Evolutionary conservation across 1,140 invertebrate species (phyloP).

Genomic region (Pinna nobilis): DNA sequence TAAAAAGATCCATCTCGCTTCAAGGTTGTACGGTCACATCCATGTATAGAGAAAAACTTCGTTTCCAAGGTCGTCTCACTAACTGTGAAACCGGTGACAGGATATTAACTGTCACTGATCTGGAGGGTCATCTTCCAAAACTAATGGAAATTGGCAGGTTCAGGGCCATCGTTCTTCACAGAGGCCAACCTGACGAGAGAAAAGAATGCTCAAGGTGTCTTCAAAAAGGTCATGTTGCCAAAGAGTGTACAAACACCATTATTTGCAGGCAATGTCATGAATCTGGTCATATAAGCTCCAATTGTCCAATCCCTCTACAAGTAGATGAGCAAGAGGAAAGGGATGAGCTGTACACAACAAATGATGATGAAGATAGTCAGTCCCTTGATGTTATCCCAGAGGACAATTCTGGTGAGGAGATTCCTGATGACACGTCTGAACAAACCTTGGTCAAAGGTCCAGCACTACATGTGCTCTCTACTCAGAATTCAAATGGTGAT

Average conservation of each 20-base stretch:
- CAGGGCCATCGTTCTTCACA: not conserved
- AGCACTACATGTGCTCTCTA: not conserved
- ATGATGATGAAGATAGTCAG: not conserved
- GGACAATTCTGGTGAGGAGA: not conserved
- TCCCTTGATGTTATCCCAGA: not conserved
- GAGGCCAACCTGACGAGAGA: not conserved
- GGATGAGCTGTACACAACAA: not conserved
- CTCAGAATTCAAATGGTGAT: not conserved
- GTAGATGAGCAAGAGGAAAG: not conserved
- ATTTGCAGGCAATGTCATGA: slow-evolving; percentile 11
- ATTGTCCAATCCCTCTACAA: not conserved
- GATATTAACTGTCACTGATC: not conserved
- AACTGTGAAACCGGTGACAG: slow-evolving; percentile 23
- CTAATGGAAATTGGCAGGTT: slow-evolving; percentile 13
- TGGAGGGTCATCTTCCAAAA: slow-evolving; percentile 1
- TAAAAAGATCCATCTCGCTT: no score
- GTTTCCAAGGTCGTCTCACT: slow-evolving; percentile 5
- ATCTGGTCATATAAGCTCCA: not conserved
- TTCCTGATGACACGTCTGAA: not conserved
- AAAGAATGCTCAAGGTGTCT: slow-evolving; percentile 9
- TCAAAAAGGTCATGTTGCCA: not conserved
- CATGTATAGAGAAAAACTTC: slow-evolving; percentile 14
- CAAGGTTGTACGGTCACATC: not conserved
- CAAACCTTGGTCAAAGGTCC: not conserved
- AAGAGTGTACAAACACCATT: not conserved